Evolutionary conservation across 2,888 invertebrate genomes (phyloP).

Genomic region (Nemoura dubitans): DNA sequence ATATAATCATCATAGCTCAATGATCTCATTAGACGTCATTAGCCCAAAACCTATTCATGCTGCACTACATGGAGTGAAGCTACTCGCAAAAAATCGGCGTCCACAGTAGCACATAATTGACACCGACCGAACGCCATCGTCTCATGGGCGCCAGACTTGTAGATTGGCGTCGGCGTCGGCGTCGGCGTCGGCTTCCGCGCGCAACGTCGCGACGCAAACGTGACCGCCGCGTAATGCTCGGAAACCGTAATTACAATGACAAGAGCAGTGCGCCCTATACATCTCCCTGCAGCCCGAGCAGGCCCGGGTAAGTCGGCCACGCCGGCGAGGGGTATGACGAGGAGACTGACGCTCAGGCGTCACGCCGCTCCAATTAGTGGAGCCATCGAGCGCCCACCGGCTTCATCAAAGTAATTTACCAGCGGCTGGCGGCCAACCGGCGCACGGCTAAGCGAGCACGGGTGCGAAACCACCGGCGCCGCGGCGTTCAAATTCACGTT

Average conservation of each 20-base stretch:
- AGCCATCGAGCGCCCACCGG: background rate
- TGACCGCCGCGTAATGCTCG: background rate
- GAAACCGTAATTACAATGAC: background rate
- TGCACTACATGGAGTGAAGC: background rate
- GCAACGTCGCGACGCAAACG: no score
- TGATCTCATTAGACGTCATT: background rate
- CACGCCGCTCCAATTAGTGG: background rate
- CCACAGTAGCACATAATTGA: background rate
- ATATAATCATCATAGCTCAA: background rate
- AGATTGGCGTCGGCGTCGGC: no score
- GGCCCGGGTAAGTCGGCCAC: background rate
- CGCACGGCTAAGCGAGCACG: background rate
- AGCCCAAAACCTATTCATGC: background rate
- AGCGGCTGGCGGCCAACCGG: background rate
- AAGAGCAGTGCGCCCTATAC: background rate
- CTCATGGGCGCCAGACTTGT: no score
- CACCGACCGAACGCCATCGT: background rate
- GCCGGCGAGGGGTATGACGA: background rate
- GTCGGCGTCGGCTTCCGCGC: no score
- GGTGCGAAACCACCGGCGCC: background rate
- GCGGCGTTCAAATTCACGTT: background rate
- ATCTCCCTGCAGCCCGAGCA: background rate
- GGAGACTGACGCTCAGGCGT: background rate
- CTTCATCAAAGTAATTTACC: conserved; percentile 4
- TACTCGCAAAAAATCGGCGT: background rate